Evolutionary conservation across 64 coral and sea anemone genomes (phyloP).

Genomic region (Pocillopora damicornis): DNA sequence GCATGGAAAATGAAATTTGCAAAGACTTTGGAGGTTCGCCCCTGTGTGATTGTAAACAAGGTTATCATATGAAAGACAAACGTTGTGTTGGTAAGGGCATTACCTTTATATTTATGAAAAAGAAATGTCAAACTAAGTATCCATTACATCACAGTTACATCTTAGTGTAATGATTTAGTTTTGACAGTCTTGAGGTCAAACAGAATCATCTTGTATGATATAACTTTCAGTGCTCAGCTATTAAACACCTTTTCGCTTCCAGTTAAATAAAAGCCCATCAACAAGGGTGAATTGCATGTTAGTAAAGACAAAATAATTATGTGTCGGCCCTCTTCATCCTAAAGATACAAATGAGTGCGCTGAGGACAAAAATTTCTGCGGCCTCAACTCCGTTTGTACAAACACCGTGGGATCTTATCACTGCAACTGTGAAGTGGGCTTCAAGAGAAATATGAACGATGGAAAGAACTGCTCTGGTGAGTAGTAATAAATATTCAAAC

Average conservation of each 20-base stretch:
- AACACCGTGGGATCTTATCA: not conserved
- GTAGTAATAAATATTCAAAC: not conserved
- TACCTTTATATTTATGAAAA: not conserved
- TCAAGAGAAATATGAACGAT: not conserved
- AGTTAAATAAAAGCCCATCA: not conserved
- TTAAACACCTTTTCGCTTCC: too few relatives aligned
- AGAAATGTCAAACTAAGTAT: not conserved
- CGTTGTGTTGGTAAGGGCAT: not conserved
- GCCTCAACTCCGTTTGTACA: not conserved
- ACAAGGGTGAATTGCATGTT: not conserved
- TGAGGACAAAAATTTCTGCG: not conserved
- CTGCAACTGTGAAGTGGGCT: not conserved
- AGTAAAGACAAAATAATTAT: not conserved
- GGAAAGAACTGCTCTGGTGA: constrained; percentile 5
- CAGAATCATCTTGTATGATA: too few relatives aligned
- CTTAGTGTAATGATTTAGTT: too few relatives aligned
- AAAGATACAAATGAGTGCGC: not conserved
- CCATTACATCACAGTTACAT: not conserved
- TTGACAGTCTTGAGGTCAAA: too few relatives aligned
- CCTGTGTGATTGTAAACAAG: not conserved
- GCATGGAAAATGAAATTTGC: not conserved
- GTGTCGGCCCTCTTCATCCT: not conserved
- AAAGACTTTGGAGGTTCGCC: not conserved
- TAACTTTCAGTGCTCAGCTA: too few relatives aligned
- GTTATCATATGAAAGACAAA: not conserved